A percentile compares a stretch with the other conserved stretches of the same genome.
Evolutionary conservation across 2,888 invertebrate species (phyloP).

Genomic region (Leucozona laternaria): DNA sequence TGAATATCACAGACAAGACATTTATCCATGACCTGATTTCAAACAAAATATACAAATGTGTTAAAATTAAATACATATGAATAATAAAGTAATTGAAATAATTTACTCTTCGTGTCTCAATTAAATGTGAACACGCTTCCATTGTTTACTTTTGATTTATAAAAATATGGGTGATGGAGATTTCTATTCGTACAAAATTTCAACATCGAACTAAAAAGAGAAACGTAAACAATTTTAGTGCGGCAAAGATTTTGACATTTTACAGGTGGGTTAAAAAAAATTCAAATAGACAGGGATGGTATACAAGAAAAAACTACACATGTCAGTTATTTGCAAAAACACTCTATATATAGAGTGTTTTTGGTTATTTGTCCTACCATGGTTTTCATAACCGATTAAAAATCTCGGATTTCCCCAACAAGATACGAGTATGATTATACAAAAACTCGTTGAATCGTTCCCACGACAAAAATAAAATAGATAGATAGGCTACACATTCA

Average conservation of each 20-base stretch:
- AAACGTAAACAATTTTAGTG: conserved; percentile 71
- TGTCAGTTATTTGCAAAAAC: neutral
- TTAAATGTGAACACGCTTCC: conserved; percentile 57
- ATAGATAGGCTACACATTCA: no score
- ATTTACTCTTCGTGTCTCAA: conserved; percentile 60
- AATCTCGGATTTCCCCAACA: no score
- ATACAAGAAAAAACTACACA: neutral
- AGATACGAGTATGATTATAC: no score
- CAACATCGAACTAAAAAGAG: conserved; percentile 27
- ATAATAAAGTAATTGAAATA: neutral
- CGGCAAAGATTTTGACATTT: conserved; percentile 40
- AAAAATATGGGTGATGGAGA: neutral
- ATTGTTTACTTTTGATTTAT: conserved; percentile 24
- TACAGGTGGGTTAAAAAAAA: conserved; percentile 3
- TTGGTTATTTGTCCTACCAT: no score
- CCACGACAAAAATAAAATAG: no score
- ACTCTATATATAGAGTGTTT: no score
- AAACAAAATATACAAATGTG: neutral
- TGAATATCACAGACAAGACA: conserved; percentile 67
- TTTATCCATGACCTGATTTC: conserved; percentile 60
- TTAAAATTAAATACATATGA: neutral
- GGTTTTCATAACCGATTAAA: no score
- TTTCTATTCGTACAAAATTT: neutral
- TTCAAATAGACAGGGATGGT: neutral
- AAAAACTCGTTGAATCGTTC: no score